Conservation (phyloP, 2,797 vertebrate genomes). For the Amblyopsis hoosieri region DNA sequence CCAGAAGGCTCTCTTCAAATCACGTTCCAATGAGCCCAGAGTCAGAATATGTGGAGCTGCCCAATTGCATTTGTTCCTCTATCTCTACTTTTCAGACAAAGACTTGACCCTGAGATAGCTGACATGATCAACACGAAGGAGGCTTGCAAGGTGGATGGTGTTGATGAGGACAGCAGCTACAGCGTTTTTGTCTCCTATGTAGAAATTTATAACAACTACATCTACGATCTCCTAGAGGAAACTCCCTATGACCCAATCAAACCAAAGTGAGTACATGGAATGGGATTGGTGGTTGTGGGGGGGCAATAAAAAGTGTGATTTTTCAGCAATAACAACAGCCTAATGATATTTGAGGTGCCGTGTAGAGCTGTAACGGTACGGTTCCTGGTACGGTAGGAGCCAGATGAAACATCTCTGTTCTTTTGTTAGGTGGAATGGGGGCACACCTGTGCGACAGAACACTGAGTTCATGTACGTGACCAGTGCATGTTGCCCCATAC, state of each 20-base stretch:
- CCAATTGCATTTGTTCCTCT: not conserved
- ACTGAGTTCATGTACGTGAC: constrained; percentile 94
- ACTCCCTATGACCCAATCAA: constrained; percentile 84
- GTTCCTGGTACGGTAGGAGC: constrained; percentile 21
- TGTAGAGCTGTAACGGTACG: not conserved
- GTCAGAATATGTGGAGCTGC: not conserved
- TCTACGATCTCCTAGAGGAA: constrained; percentile 96
- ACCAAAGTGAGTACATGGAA: constrained; percentile 85
- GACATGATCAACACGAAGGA: constrained; percentile 91
- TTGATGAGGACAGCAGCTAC: constrained; percentile 96
- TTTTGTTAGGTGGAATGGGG: constrained; percentile 93
- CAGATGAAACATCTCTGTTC: constrained; percentile 73
- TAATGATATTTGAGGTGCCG: not conserved
- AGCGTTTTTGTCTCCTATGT: constrained; percentile 94
- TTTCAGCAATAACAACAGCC: no score
- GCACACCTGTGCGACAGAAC: constrained; percentile 88
- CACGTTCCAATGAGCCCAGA: no score
- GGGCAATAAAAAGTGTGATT: no score
- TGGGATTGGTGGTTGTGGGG: no score
- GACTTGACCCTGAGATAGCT: constrained; percentile 89
- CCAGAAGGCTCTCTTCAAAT: no score
- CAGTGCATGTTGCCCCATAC: constrained; percentile 39
- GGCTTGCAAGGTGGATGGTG: constrained; percentile 78
- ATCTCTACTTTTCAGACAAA: constrained; percentile 74
- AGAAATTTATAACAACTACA: constrained; percentile 99